phyloP scores from a whole-genome alignment of 2,888 invertebrate species.

The Chloromyia formosa region DNA sequence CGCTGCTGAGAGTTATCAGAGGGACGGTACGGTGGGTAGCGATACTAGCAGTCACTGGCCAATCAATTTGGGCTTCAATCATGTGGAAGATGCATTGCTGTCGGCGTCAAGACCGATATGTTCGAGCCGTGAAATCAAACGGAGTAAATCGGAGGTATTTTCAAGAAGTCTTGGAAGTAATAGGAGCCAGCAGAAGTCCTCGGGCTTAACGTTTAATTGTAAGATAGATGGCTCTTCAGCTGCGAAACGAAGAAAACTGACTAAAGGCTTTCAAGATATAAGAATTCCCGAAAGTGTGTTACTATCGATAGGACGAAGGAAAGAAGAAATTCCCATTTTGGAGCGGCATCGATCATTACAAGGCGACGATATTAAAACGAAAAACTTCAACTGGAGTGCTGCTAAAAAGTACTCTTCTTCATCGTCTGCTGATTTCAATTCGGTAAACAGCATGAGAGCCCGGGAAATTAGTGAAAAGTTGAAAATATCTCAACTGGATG shows the following conservation, averaged over 20 bases:
- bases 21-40: constrained; percentile 26
- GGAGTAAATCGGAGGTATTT: constrained; percentile 73
- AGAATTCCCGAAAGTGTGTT: constrained; percentile 65
- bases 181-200: constrained; percentile 71
- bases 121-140: constrained; percentile 70
- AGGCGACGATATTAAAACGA: constrained; percentile 50
- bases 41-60: constrained; percentile 48
- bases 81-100: constrained; percentile 61
- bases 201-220: constrained; percentile 75
- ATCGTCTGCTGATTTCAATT: constrained; percentile 30
- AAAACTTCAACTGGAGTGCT: constrained; percentile 61
- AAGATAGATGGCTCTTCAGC: constrained; percentile 74
- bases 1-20: constrained; percentile 47
- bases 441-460: neutral
- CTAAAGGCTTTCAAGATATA: constrained; percentile 61
- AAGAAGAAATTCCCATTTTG: constrained; percentile 55
- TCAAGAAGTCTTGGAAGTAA: constrained; percentile 54
- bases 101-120: constrained; percentile 59
- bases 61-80: constrained; percentile 54
- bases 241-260: constrained; percentile 75
- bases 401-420: constrained; percentile 57
- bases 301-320: constrained; percentile 59
- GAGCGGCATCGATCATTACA: constrained; percentile 48
- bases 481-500: constrained; percentile 74
- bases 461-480: constrained; percentile 50